A percentile compares a stretch with the other conserved stretches of the same genome.
phyloP scores from a whole-genome alignment of 2,888 invertebrate species.

The Dorcus parallelipipedus region DNA sequence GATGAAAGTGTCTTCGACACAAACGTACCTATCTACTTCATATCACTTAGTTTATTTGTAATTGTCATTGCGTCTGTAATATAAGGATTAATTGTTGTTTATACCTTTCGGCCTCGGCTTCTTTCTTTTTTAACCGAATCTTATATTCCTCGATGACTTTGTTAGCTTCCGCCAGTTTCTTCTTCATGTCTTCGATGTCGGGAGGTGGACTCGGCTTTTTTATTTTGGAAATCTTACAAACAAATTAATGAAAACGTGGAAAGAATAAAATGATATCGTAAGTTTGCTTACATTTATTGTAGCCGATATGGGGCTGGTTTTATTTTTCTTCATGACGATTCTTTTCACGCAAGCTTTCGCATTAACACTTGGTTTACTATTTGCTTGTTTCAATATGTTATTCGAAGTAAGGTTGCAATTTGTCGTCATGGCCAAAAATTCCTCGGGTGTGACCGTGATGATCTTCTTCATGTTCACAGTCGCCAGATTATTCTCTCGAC shows the following conservation, averaged over 20 bases:
- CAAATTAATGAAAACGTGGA: not conserved
- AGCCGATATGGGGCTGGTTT: slow-evolving; percentile 35
- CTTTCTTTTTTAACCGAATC: slow-evolving; percentile 39
- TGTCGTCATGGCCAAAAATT: slow-evolving; percentile 48
- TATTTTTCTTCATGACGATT: slow-evolving; percentile 45
- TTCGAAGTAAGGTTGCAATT: slow-evolving; percentile 22
- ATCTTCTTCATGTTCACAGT: slow-evolving; percentile 46
- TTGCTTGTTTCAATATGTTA: slow-evolving; percentile 33
- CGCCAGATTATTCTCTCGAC: slow-evolving; percentile 36
- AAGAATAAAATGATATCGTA: not conserved
- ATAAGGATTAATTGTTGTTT: slow-evolving; percentile 40
- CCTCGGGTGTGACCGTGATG: slow-evolving; percentile 54
- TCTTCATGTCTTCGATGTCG: slow-evolving; percentile 37
- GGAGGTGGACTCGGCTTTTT: slow-evolving; percentile 12
- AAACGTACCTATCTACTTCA: not conserved
- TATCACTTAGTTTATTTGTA: not conserved
- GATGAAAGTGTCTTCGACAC: too few relatives aligned
- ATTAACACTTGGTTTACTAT: slow-evolving; percentile 27
- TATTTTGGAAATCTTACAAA: slow-evolving; percentile 19
- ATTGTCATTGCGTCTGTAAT: slow-evolving; percentile 2
- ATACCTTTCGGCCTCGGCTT: slow-evolving; percentile 41
- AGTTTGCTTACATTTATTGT: slow-evolving; percentile 24
- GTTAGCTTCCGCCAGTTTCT: slow-evolving; percentile 41
- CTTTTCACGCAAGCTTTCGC: slow-evolving; percentile 33
- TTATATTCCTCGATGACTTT: slow-evolving; percentile 44